Percentiles rank a stretch among this genome's conserved stretches.
Evolutionary conservation across 2,113 vertebrate genomes (phyloP).

Genomic region (human (Homo sapiens)): GRCh38 chr5:64752501-64753000

Average conservation of each 20-base stretch:
- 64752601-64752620: not conserved
- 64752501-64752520: not conserved
- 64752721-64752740: not conserved
- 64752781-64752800: not conserved
- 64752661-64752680: not conserved
- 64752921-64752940: not conserved
- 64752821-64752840: not conserved
- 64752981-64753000: not conserved
- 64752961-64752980: not conserved
- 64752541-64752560: not conserved
- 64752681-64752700: not conserved
- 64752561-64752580: not conserved
- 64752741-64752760: not conserved
- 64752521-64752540: not conserved
- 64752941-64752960: not conserved
- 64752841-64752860: not conserved
- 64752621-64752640: not conserved
- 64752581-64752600: constrained; percentile 29
- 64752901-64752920: not conserved
- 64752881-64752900: not conserved
- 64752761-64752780: constrained; percentile 26
- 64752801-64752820: not conserved
- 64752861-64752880: not conserved
- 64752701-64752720: not conserved
- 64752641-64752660: not conserved